These are phyloP conservation scores for Camelus bactrianus DNA, from an alignment of 2,113 vertebrate species.

Conservation along the genomic window DNA sequence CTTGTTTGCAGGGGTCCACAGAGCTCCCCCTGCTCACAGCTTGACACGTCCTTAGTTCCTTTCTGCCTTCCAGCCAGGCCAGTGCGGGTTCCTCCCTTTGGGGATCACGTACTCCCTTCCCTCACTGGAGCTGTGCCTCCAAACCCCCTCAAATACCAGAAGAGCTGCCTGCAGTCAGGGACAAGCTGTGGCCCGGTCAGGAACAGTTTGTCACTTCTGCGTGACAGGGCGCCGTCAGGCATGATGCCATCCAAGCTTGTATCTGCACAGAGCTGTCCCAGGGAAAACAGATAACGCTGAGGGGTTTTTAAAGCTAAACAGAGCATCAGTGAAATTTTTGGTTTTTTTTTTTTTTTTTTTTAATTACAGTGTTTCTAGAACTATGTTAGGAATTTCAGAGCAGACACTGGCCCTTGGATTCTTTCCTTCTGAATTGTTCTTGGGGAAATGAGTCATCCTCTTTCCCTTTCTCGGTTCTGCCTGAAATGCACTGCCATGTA, in stretches of 20 bases:
- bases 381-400: neutral
- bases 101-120: slow-evolving; percentile 69
- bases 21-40: too few relatives aligned
- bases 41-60: slow-evolving; percentile 69
- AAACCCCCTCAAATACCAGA: neutral
- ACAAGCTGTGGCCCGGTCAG: slow-evolving; percentile 1
- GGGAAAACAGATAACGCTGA: neutral
- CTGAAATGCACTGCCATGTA: too few relatives aligned
- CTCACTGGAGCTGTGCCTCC: slow-evolving; percentile 44
- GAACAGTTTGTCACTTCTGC: slow-evolving; percentile 67
- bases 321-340: neutral
- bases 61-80: slow-evolving; percentile 60
- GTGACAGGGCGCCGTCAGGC: neutral
- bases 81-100: slow-evolving; percentile 53
- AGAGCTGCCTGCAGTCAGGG: slow-evolving; percentile 28
- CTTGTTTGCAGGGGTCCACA: neutral
- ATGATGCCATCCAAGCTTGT: neutral
- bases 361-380: neutral
- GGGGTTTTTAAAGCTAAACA: neutral
- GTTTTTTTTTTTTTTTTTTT: neutral
- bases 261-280: neutral
- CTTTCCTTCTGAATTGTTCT: neutral
- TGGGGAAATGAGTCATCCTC: neutral
- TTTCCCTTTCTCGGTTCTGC: slow-evolving; percentile 17
- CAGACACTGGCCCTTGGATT: neutral